phyloP scores from a whole-genome alignment of 2,113 vertebrate genomes.

The Uropsilus gracilis region DNA sequence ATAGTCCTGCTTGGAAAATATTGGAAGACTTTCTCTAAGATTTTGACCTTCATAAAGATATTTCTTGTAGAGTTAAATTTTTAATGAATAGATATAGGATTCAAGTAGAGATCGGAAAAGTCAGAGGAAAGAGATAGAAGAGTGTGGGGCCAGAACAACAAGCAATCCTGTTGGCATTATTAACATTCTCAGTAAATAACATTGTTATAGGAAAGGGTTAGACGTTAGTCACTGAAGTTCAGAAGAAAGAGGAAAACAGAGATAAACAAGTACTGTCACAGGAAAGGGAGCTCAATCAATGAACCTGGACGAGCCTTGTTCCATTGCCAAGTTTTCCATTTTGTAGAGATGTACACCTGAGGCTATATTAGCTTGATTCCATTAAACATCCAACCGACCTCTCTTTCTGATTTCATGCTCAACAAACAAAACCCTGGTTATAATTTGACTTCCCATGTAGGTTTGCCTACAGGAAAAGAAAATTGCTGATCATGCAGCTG shows the following conservation, averaged over 20 bases:
- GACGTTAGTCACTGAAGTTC: neutral
- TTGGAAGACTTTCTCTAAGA: neutral
- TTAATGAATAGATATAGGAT: neutral
- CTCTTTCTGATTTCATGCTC: conserved; percentile 55
- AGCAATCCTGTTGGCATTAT: neutral
- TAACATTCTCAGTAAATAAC: neutral
- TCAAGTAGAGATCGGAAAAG: neutral
- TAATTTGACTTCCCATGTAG: conserved; percentile 47
- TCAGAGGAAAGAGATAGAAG: neutral
- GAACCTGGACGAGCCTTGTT: neutral
- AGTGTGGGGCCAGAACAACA: neutral
- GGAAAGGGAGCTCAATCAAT: neutral
- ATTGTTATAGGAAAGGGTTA: neutral
- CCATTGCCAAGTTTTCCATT: neutral
- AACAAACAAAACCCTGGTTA: conserved; percentile 37
- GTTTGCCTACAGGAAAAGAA: conserved; percentile 43
- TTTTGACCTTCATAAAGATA: neutral
- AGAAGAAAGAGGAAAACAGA: neutral
- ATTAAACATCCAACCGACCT: neutral
- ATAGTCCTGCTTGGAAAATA: neutral
- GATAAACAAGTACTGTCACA: neutral
- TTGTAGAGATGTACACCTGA: neutral
- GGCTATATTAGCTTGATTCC: neutral
- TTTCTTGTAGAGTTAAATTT: conserved; percentile 31
- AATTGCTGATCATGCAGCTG: neutral